A percentile compares a stretch with the other conserved stretches of the same genome.
phyloP scores from a whole-genome alignment of 2,113 vertebrate species.

The Pomatostomus ruficeps region DNA sequence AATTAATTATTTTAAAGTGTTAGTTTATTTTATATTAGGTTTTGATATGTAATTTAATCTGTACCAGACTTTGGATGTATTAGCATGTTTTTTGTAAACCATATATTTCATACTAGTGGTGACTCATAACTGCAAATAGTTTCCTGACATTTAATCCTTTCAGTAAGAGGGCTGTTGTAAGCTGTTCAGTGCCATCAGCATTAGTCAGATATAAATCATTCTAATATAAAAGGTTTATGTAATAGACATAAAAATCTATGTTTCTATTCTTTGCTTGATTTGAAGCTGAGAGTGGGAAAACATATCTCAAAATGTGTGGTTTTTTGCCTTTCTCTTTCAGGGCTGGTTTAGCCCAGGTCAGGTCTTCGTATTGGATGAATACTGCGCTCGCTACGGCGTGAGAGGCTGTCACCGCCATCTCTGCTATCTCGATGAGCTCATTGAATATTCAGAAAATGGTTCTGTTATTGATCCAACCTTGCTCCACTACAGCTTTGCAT shows the following conservation, averaged over 20 bases:
- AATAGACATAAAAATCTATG: neutral
- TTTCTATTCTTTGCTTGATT: neutral
- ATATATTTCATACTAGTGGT: neutral
- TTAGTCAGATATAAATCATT: neutral
- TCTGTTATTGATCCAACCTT: conserved; percentile 93
- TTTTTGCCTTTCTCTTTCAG: conserved; percentile 67
- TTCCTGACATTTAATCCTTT: neutral
- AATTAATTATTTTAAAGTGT: neutral
- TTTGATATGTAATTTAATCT: neutral
- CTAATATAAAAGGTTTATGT: neutral
- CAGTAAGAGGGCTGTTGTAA: neutral
- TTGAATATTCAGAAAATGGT: conserved; percentile 87
- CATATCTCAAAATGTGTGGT: neutral
- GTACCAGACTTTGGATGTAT: neutral
- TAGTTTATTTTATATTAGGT: neutral
- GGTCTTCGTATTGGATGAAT: conserved; percentile 95
- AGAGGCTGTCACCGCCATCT: conserved; percentile 94
- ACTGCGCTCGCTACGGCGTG: conserved; percentile 93
- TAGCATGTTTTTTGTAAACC: neutral
- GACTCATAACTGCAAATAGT: neutral
- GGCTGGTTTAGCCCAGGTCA: conserved; percentile 99
- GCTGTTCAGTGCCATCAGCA: neutral
- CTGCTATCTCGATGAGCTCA: conserved; percentile 90
- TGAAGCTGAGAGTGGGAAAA: neutral
- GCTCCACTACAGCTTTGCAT: conserved; percentile 98